Evolutionary conservation across 1,140 invertebrate genomes (phyloP).

Genomic region (Gonatopus flavifemur): DNA sequence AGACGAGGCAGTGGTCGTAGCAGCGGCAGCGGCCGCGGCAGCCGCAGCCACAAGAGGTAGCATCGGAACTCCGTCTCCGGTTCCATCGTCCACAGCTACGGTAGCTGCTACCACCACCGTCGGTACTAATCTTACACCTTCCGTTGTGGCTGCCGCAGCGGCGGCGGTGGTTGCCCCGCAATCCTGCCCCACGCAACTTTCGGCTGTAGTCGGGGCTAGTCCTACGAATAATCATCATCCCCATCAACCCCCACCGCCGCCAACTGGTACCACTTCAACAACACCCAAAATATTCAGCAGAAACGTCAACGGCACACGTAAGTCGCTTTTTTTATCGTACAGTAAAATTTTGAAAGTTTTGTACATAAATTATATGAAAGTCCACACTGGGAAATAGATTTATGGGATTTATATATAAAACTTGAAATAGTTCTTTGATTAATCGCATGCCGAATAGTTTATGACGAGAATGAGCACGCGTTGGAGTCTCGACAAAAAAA

Average conservation of each 20-base stretch:
- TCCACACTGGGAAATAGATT: too few relatives aligned
- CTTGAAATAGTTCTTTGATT: too few relatives aligned
- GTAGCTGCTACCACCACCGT: conserved; percentile 11
- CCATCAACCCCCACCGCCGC: conserved; percentile 22
- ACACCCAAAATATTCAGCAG: conserved; percentile 56
- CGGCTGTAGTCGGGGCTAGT: conserved; percentile 40
- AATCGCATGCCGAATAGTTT: too few relatives aligned
- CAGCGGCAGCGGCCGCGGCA: conserved; percentile 9
- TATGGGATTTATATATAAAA: too few relatives aligned
- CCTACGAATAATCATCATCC: conserved; percentile 29
- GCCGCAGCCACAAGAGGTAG: conserved; percentile 33
- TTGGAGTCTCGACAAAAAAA: too few relatives aligned
- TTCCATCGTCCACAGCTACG: conserved; percentile 25
- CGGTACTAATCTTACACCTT: conserved; percentile 1
- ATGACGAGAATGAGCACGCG: too few relatives aligned
- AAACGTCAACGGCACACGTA: conserved; percentile 59
- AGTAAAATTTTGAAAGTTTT: too few relatives aligned
- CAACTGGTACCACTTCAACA: too few relatives aligned
- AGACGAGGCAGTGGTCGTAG: conserved; percentile 7
- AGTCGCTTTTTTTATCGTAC: too few relatives aligned
- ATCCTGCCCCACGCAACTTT: conserved; percentile 28
- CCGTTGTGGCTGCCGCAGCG: conserved; percentile 2
- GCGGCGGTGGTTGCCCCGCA: conserved; percentile 4
- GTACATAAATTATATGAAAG: too few relatives aligned
- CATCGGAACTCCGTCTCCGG: conserved; percentile 48